Base-by-base conservation (phyloP, 1,140 invertebrate genomes). In the Drosophila parabipectinata region DNA sequence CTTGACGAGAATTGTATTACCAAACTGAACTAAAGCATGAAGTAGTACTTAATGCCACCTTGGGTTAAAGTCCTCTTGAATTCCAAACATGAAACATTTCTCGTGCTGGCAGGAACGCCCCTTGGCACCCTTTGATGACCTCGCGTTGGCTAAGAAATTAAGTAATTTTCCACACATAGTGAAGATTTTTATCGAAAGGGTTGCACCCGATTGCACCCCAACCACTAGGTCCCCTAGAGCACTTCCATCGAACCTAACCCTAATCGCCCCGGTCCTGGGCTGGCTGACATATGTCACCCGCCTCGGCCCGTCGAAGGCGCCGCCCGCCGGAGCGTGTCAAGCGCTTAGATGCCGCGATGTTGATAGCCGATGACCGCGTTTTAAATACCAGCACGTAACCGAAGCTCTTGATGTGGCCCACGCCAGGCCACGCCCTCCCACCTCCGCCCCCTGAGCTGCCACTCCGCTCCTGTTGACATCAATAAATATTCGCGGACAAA, bases 401-500 rank as follows among this genome's bases (percentile, higher is more conserved):
- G 10, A 12, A 12, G 34, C 34, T 12, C 72, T 53, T n/a, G 34
- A 57, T 34, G 32, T 60, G 51, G 51, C 74, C 71, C 34, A 68
- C 77, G 26, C 52, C 9, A 12, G 21, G 39, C 8, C 37, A 32
- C 15, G 15, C 9, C 44, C n/a, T 24, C 28, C 0, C 9, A n/a
- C 9, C 47, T 18, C 12, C 12, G 0, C 28, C 2, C 2, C 21
- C 21, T 21, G 21, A 21, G 6, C 37, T 24, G 18, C 24, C 48
- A 26, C 48, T 26, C 37, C 15, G 18, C 24, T 62, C 39, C 59
- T 87, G 83, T 87, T 87, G 83, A 87, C 83, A 87, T 83, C 83
- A 82, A 87, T 87, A 87, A 87, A 87, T 87, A 87, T 87, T 82
- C 82, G 82, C 82, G 82, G 77, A 85, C 81, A 69, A 61, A 52